Percentiles rank a stretch among this genome's conserved stretches.
phyloP scores from a whole-genome alignment of 1,140 invertebrate genomes.

The Panulirus ornatus region DNA sequence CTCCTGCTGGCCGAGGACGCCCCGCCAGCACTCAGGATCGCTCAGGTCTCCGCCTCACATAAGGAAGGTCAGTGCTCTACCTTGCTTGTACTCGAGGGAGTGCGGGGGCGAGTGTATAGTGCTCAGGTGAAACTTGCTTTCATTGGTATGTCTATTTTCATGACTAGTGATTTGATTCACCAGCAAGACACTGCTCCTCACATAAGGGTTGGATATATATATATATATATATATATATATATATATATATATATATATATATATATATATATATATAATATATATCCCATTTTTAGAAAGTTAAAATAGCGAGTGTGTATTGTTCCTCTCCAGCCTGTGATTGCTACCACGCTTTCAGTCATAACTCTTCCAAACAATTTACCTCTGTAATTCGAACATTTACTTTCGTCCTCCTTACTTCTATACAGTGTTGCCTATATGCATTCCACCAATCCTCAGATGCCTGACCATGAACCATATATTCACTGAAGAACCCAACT shows the following conservation, averaged over 20 bases:
- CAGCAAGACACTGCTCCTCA: neutral
- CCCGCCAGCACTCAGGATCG: neutral
- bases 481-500: too few relatives aligned
- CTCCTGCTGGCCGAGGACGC: conserved; percentile 7
- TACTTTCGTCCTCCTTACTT: too few relatives aligned
- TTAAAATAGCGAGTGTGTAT: too few relatives aligned
- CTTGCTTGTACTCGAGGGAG: neutral
- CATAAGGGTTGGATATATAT: neutral
- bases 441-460: too few relatives aligned
- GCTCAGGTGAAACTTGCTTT: neutral
- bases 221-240: neutral
- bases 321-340: too few relatives aligned
- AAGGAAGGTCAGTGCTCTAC: neutral
- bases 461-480: too few relatives aligned
- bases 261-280: too few relatives aligned
- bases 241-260: neutral
- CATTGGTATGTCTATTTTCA: neutral
- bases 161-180: neutral
- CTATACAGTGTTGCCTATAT: too few relatives aligned
- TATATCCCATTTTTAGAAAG: too few relatives aligned
- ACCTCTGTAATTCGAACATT: too few relatives aligned
- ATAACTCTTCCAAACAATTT: too few relatives aligned
- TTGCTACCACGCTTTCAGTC: too few relatives aligned
- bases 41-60: neutral
- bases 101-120: neutral